Conservation (phyloP, 2,888 invertebrate species). For the Antitype chi region DNA sequence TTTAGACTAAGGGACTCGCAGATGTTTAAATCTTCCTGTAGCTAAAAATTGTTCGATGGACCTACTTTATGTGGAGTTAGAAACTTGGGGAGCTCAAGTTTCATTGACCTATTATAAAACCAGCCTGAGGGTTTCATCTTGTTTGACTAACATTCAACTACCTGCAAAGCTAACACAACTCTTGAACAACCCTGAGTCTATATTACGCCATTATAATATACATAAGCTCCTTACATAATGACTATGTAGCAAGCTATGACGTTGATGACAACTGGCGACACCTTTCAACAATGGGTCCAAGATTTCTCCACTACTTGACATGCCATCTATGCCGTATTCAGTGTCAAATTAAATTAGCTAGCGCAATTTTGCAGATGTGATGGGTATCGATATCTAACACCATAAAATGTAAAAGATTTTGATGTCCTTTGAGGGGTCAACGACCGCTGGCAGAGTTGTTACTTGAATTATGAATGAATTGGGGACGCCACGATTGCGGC, state of each 20-base stretch:
- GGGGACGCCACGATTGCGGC: too few relatives aligned
- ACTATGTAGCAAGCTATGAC: constrained; percentile 19
- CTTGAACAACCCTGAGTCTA: background rate
- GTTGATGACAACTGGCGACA: constrained; percentile 26
- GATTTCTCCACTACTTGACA: constrained; percentile 6
- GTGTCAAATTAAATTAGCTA: too few relatives aligned
- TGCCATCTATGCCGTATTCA: background rate
- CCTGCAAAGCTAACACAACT: constrained; percentile 12
- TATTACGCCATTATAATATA: constrained; percentile 21
- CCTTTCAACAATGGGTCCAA: background rate
- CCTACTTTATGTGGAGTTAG: background rate
- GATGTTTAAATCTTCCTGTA: background rate
- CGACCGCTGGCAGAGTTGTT: too few relatives aligned
- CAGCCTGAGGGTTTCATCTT: background rate
- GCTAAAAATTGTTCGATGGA: background rate
- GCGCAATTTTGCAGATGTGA: too few relatives aligned
- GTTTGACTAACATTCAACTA: constrained; percentile 13
- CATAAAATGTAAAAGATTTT: too few relatives aligned
- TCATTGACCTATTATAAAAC: background rate
- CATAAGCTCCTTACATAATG: constrained; percentile 42
- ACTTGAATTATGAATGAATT: too few relatives aligned
- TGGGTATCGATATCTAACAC: too few relatives aligned
- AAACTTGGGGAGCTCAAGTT: background rate
- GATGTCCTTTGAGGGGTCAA: too few relatives aligned
- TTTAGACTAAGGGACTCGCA: too few relatives aligned